phyloP scores from a whole-genome alignment of 2,113 vertebrate genomes.

The Triplophysa rosa region DNA sequence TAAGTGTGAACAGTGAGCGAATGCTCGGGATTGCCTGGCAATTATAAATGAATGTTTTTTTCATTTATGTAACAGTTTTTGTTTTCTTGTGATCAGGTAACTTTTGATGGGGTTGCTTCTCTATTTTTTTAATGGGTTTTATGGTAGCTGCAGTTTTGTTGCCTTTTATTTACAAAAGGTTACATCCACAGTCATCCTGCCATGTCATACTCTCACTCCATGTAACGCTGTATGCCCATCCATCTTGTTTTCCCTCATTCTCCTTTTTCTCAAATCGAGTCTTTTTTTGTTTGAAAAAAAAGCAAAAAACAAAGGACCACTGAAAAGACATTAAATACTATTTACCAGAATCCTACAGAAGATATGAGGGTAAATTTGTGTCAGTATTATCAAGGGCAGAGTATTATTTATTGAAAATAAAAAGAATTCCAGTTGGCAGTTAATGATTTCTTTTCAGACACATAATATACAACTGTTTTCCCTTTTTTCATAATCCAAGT shows the following conservation, averaged over 20 bases:
- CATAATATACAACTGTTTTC: too few relatives aligned
- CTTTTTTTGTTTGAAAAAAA: conserved; percentile 49
- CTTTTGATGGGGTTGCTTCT: conserved; percentile 29
- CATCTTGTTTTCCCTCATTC: conserved; percentile 15
- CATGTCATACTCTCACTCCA: conserved; percentile 16
- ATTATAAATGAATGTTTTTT: conserved; percentile 73
- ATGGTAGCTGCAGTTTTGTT: conserved; percentile 62
- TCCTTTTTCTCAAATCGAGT: conserved; percentile 10
- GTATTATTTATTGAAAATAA: neutral
- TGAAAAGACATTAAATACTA: conserved; percentile 31
- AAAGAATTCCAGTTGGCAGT: neutral
- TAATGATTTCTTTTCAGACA: neutral
- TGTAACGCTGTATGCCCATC: conserved; percentile 6
- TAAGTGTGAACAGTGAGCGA: conserved; percentile 60
- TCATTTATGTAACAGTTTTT: conserved; percentile 54
- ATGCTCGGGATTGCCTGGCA: conserved; percentile 71
- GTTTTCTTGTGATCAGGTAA: conserved; percentile 13
- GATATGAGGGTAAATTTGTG: conserved; percentile 14
- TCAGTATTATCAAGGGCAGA: conserved; percentile 24
- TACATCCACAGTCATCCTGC: conserved; percentile 40
- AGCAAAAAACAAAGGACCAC: conserved; percentile 23
- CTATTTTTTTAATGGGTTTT: conserved; percentile 62
- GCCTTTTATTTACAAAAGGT: conserved; percentile 53
- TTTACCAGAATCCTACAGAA: conserved; percentile 14
- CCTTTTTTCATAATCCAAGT: neutral